These are phyloP conservation scores for Dicrurus megarhynchus DNA, from an alignment of 2,113 vertebrate species.

Conservation along the genomic window DNA sequence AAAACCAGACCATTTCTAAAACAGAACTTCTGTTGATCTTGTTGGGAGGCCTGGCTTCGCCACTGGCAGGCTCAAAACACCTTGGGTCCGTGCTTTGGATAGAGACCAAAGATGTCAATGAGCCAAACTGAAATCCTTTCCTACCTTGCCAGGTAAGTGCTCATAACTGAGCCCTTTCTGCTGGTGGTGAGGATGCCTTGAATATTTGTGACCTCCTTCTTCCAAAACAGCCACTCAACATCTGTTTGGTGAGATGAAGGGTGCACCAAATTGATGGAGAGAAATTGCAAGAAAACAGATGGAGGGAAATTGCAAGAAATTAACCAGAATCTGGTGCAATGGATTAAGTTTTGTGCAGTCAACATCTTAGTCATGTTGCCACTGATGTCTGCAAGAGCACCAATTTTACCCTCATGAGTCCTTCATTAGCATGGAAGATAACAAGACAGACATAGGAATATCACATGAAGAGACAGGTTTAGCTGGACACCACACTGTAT, in stretches of 20 bases:
- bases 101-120: background rate
- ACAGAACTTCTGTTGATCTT: background rate
- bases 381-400: background rate
- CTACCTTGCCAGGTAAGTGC: background rate
- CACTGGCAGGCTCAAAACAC: background rate
- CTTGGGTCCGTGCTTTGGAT: background rate
- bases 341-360: background rate
- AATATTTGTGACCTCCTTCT: background rate
- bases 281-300: background rate
- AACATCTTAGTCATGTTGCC: background rate
- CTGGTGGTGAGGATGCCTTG: background rate
- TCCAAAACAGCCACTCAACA: background rate
- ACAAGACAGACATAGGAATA: background rate
- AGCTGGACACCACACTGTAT: background rate
- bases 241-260: background rate
- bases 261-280: background rate
- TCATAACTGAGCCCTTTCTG: background rate
- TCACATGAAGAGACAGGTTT: background rate
- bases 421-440: background rate
- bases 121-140: constrained; percentile 10
- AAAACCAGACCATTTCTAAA: constrained; percentile 8
- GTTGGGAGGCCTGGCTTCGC: background rate
- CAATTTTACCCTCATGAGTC: background rate
- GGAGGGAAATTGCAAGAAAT: background rate
- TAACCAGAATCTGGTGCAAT: background rate